A percentile compares a stretch with the other conserved stretches of the same genome.
phyloP scores from a whole-genome alignment of 2,888 invertebrate species.

The Patella depressa region DNA sequence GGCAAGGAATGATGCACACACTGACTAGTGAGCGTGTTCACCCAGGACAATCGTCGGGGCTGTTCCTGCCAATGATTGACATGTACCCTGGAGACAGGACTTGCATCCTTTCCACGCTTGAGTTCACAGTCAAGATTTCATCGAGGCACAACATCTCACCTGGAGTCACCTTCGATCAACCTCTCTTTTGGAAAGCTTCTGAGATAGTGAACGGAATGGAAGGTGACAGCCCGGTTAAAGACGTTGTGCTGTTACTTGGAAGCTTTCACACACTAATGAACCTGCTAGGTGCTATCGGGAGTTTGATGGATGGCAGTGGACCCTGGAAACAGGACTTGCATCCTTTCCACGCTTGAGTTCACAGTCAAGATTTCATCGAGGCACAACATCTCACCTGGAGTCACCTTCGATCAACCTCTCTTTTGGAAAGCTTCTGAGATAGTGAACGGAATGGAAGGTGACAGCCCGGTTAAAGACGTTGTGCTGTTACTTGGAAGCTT shows the following conservation, averaged over 20 bases:
- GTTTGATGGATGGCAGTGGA: neutral
- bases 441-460: neutral
- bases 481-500: neutral
- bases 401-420: conserved; percentile 19
- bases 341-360: conserved; percentile 25
- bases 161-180: conserved; percentile 20
- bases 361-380: conserved; percentile 15
- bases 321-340: conserved; percentile 25
- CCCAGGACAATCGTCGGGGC: conserved; percentile 17
- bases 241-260: neutral
- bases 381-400: conserved; percentile 16
- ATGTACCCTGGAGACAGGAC: conserved; percentile 24
- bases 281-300: neutral
- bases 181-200: conserved; percentile 16
- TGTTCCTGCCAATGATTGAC: conserved; percentile 27
- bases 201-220: neutral
- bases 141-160: conserved; percentile 15
- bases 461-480: neutral
- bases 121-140: conserved; percentile 19
- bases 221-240: neutral
- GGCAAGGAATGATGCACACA: conserved; percentile 29
- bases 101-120: conserved; percentile 28
- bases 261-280: neutral
- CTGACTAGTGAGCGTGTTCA: conserved; percentile 13
- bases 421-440: conserved; percentile 16